phyloP scores from a whole-genome alignment of 1,140 invertebrate species.

The Hypothenemus hampei region DNA sequence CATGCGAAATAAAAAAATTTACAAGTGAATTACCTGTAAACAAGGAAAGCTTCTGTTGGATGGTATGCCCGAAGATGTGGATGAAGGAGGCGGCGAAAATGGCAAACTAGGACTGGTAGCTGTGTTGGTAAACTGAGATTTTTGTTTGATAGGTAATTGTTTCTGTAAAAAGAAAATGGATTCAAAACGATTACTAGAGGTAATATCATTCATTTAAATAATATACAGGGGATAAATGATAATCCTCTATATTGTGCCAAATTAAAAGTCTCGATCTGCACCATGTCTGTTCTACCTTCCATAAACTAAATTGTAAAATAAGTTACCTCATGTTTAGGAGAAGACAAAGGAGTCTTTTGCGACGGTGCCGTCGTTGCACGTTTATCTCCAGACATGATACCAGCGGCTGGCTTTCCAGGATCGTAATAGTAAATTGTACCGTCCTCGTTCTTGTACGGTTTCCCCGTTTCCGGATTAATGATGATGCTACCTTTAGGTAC shows the following conservation, averaged over 20 bases:
- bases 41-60: conserved; percentile 20
- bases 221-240: too few relatives aligned
- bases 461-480: conserved; percentile 74
- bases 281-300: too few relatives aligned
- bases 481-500: conserved; percentile 80
- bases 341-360: conserved; percentile 22
- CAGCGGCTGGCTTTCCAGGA: conserved; percentile 61
- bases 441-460: conserved; percentile 61
- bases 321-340: conserved; percentile 25
- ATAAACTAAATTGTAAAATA: too few relatives aligned
- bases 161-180: conserved; percentile 19
- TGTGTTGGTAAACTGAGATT: conserved; percentile 37
- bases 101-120: conserved; percentile 44
- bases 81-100: conserved; percentile 27
- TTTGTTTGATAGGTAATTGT: conserved; percentile 35
- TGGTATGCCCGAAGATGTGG: conserved; percentile 12
- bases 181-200: too few relatives aligned
- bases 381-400: conserved; percentile 20
- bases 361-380: background rate
- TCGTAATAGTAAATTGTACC: conserved; percentile 69
- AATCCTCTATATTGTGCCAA: background rate
- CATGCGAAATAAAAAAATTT: background rate
- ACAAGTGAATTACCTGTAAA: conserved; percentile 11
- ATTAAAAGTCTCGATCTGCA: too few relatives aligned
- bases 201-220: too few relatives aligned